Percentiles rank a stretch among this genome's conserved stretches.
phyloP scores from a whole-genome alignment of 2,888 invertebrate genomes.

The Metacarcinus magister region DNA sequence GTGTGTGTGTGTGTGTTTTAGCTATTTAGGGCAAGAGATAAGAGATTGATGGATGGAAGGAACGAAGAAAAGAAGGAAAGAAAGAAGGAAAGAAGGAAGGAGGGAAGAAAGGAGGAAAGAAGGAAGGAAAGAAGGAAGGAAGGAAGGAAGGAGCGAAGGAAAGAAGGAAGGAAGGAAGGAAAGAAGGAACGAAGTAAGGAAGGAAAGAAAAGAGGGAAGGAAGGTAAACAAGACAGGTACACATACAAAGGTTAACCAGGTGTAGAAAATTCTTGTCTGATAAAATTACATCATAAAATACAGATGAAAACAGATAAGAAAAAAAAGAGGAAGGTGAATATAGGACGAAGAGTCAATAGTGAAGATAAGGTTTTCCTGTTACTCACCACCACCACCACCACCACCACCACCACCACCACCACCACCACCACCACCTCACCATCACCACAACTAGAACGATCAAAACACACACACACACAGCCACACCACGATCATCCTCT shows the following conservation, averaged over 20 bases:
- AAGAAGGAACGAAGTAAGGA: too few species aligned
- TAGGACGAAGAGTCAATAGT: not conserved
- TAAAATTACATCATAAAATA: not conserved
- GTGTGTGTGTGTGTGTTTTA: not conserved
- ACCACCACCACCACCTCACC: not conserved
- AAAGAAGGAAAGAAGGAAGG: too few species aligned
- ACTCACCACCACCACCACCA: not conserved
- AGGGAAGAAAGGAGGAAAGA: too few species aligned
- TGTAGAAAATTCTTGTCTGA: not conserved
- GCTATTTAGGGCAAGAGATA: too few species aligned
- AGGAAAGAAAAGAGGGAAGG: too few species aligned
- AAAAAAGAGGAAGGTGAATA: not conserved
- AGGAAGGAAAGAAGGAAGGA: too few species aligned
- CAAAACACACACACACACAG: not conserved
- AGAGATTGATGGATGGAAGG: too few species aligned
- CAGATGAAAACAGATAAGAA: not conserved
- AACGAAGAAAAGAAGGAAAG: too few species aligned
- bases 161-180: too few species aligned
- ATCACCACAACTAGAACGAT: not conserved
- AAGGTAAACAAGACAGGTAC: too few species aligned
- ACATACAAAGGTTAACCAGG: not conserved
- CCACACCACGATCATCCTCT: not conserved
- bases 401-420: conserved; percentile 38
- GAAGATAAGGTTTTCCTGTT: not conserved
- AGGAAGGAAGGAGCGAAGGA: too few species aligned